Base-by-base conservation (phyloP, 2,888 invertebrate species). In the Pristionchus japonicus region DNA sequence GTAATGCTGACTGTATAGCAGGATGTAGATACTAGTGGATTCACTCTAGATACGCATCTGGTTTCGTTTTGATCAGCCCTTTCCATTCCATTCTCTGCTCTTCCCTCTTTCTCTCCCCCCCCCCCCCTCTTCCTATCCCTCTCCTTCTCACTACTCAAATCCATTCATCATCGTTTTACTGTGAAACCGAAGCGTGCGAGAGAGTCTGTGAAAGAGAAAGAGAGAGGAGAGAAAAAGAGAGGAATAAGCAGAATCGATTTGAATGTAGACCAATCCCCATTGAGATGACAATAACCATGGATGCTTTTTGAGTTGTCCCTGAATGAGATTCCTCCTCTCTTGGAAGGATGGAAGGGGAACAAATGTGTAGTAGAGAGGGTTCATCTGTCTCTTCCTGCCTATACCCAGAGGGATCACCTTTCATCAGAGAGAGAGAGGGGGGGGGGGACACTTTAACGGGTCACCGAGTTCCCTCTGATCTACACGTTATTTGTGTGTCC, bases 401-500 rank as follows among this genome's bases (percentile, higher is more conserved):
- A 31, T 52, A 52, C 52, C 52, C 13, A 64, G 31, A 20, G 70
- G 37, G 70, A 70, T 70, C 70, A 70, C 34, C 70, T 70, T 70
- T 70, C 70, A 70, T 70, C 70, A n/a, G 43, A 23, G 47, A 80
- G 80, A 34, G 34, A 80, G 77, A 15, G 47, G 43, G 80, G 23
- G 23, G 74, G 34, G 34, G 47, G 34, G 80, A 27, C 43, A 80
- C 80, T 47, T 47, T 80, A 47, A 47, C 34, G 43, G 47, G 43
- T 47, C 43, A 80, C 11, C 17, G 80, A 43, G 47, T 80, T 27
- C 47, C 34, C 80, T 80, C n/a, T 80, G n/a, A 80, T 80, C 80
- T 80, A 80, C 80, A 80, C 80, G 43, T 80, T 74, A 27, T 80
- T 80, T 80, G 47, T 47, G 27, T 67, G 67, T 34, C n/a, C n/a